Percentiles rank a stretch among this genome's conserved stretches.
Evolutionary conservation across 23 tunicate genomes (phyloP).

Genomic region (Oikopleura dioica): DNA sequence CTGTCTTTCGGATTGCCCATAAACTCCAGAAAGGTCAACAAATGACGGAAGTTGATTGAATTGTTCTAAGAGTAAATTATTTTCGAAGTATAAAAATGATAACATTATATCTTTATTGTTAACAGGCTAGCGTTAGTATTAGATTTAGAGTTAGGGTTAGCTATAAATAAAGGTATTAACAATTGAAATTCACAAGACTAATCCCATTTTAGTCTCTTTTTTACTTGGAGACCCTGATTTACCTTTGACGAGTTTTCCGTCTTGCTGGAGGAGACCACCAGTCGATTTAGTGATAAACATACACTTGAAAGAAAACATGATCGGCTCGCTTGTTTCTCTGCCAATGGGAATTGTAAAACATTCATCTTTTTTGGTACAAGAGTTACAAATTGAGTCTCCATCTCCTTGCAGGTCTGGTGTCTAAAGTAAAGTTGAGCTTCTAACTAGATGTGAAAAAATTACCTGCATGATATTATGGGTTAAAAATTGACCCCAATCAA

Average conservation of each 20-base stretch:
- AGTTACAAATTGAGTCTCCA: background rate
- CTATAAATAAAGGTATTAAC: too few relatives aligned
- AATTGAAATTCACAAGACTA: too few relatives aligned
- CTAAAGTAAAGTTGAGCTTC: too few relatives aligned
- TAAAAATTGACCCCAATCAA: background rate
- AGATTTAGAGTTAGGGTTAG: too few relatives aligned
- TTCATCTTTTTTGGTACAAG: background rate
- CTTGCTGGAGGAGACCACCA: background rate
- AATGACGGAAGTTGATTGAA: background rate
- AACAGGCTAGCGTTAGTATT: too few relatives aligned
- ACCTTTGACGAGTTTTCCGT: background rate
- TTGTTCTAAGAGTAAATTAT: too few relatives aligned
- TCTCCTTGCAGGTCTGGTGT: background rate
- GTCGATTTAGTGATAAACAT: background rate
- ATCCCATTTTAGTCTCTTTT: too few relatives aligned
- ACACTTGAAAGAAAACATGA: too few relatives aligned
- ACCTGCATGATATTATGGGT: background rate
- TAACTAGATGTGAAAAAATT: too few relatives aligned
- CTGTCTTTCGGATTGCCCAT: background rate
- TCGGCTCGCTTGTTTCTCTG: background rate
- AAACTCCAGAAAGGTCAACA: background rate
- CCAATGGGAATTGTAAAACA: background rate
- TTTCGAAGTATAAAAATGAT: too few relatives aligned
- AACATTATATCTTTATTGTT: too few relatives aligned
- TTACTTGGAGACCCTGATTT: too few relatives aligned